Conservation (phyloP, 2,113 vertebrate species). For the Myotis yumanensis region DNA sequence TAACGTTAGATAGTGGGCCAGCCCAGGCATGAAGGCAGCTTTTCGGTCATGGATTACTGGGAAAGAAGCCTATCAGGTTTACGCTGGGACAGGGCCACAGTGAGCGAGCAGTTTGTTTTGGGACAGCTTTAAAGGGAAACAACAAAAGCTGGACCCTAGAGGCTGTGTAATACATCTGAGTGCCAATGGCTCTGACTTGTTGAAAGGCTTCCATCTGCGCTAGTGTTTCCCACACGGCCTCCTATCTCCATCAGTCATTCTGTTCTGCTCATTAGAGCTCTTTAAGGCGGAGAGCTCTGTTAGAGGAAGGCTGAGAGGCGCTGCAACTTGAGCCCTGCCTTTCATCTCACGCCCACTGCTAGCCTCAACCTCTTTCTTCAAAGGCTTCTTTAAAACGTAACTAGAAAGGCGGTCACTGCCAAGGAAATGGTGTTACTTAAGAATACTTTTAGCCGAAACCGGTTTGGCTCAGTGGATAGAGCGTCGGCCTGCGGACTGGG, state of each 20-base stretch:
- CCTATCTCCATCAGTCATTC: constrained; percentile 1
- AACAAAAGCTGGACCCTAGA: not conserved
- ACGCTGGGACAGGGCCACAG: not conserved
- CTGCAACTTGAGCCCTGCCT: not conserved
- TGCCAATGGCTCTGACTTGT: not conserved
- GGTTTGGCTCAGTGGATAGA: too few relatives aligned
- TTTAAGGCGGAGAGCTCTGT: not conserved
- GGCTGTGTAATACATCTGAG: not conserved
- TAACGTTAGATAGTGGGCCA: not conserved
- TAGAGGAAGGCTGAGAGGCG: not conserved
- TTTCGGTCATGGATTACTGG: not conserved
- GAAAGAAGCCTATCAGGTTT: not conserved
- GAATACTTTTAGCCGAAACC: too few relatives aligned
- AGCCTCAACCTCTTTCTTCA: not conserved
- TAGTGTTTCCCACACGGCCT: not conserved
- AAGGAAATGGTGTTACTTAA: not conserved
- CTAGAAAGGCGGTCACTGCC: constrained; percentile 2
- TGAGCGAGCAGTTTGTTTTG: not conserved
- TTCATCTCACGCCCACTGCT: not conserved
- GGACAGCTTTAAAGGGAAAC: not conserved
- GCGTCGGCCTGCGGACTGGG: too few relatives aligned
- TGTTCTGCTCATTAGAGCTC: not conserved
- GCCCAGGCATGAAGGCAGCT: not conserved
- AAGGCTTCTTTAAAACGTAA: not conserved
- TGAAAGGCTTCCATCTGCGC: not conserved